These are phyloP conservation scores for Idaea dimidiata DNA, from an alignment of 2,888 invertebrate genomes.

Conservation along the genomic window DNA sequence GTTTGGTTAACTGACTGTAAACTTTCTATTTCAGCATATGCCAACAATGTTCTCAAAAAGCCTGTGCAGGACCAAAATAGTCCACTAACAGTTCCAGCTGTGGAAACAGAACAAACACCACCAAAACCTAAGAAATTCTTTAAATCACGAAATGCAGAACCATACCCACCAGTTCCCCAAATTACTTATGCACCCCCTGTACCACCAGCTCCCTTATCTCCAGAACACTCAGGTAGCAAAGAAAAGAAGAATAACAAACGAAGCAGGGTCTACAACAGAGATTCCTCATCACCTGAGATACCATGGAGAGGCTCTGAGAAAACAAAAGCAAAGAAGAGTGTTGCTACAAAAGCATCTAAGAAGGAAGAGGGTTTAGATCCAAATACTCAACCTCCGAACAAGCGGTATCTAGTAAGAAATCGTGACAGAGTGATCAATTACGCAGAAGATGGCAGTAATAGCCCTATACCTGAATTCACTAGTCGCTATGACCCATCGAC, in stretches of 20 bases:
- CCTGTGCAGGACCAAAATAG: conserved; percentile 78
- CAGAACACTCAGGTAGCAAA: conserved; percentile 66
- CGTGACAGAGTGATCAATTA: conserved; percentile 83
- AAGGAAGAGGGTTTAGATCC: conserved; percentile 65
- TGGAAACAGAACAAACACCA: conserved; percentile 76
- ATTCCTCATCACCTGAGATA: conserved; percentile 74
- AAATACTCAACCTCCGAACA: conserved; percentile 73
- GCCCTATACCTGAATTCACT: conserved; percentile 72
- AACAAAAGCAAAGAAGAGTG: conserved; percentile 62
- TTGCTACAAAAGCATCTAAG: conserved; percentile 69
- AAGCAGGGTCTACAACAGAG: conserved; percentile 64
- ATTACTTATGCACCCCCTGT: conserved; percentile 76
- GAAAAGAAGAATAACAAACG: conserved; percentile 65
- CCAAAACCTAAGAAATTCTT: conserved; percentile 94
- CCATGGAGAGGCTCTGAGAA: conserved; percentile 71
- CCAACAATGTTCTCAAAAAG: conserved; percentile 65
- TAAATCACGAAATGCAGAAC: conserved; percentile 89
- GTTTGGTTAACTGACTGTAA: conserved; percentile 6
- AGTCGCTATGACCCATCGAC: conserved; percentile 54
- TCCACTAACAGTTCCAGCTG: conserved; percentile 76
- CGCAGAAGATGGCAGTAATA: conserved; percentile 82
- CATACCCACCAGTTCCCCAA: conserved; percentile 78
- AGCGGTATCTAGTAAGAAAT: conserved; percentile 76
- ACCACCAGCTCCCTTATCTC: conserved; percentile 68
- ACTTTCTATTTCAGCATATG: conserved; percentile 63